These are phyloP conservation scores for Drosophila ohnishii DNA, from an alignment of 1,140 invertebrate species.

Conservation along the genomic window DNA sequence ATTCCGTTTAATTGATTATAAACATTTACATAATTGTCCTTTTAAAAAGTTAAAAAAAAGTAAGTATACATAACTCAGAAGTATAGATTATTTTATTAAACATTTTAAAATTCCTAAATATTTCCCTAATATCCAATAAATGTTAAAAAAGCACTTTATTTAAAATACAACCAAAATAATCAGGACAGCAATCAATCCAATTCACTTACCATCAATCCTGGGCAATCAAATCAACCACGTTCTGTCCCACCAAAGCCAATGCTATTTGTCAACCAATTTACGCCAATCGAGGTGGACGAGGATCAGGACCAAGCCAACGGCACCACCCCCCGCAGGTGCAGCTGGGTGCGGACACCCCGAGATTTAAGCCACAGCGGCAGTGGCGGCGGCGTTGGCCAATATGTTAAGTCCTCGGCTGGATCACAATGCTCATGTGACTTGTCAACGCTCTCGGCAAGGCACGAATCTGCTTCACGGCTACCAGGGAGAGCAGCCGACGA, in stretches of 20 bases:
- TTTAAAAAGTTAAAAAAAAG: too few species aligned
- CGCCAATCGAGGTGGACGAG: conserved; percentile 13
- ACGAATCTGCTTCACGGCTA: conserved; percentile 69
- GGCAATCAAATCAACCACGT: neutral
- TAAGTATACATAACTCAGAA: too few species aligned
- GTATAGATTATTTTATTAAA: neutral
- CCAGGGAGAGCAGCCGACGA: conserved; percentile 30
- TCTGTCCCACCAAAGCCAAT: conserved; percentile 9
- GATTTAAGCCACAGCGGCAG: neutral
- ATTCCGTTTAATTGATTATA: too few species aligned
- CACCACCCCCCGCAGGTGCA: conserved; percentile 22
- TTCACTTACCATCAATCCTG: conserved; percentile 3
- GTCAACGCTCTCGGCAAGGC: conserved; percentile 64
- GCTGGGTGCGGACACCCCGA: conserved; percentile 7
- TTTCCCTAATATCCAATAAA: neutral
- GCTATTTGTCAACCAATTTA: conserved; percentile 47
- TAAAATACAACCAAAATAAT: neutral
- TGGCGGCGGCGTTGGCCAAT: conserved; percentile 35
- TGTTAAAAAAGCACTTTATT: neutral
- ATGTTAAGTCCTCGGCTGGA: conserved; percentile 48
- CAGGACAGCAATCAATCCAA: neutral
- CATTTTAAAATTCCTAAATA: neutral
- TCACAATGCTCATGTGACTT: conserved; percentile 76
- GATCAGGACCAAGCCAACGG: neutral
- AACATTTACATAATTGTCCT: too few species aligned